Percentiles rank a stretch among this genome's conserved stretches.
Conservation (phyloP, 2,888 invertebrate genomes). For the Diaperis boleti region DNA sequence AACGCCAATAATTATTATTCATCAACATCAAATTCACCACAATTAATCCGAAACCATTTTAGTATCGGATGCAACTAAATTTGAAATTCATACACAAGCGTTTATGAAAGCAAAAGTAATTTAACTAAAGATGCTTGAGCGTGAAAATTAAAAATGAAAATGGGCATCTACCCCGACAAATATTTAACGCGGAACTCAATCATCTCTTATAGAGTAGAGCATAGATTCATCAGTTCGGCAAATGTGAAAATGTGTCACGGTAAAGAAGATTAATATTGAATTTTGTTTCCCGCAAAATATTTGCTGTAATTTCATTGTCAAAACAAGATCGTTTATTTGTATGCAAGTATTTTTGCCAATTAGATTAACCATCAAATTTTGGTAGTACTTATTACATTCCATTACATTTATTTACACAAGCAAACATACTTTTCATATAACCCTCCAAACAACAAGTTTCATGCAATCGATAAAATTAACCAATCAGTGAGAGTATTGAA, state of each 20-base stretch:
- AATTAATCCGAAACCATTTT: slow-evolving; percentile 13
- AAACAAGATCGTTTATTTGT: not conserved
- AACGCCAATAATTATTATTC: slow-evolving; percentile 24
- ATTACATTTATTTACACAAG: not conserved
- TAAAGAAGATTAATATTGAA: slow-evolving; percentile 31
- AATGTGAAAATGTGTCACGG: slow-evolving; percentile 29
- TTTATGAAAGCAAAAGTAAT: too few relatives aligned
- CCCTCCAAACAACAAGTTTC: too few relatives aligned
- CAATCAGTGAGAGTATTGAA: too few relatives aligned
- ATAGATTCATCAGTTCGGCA: slow-evolving; percentile 30
- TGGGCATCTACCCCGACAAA: slow-evolving; percentile 3
- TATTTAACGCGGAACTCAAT: slow-evolving; percentile 28
- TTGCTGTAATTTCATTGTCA: slow-evolving; percentile 30
- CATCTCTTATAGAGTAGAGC: slow-evolving; percentile 18
- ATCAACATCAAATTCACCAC: slow-evolving; percentile 17
- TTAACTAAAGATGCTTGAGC: too few relatives aligned
- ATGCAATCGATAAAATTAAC: too few relatives aligned
- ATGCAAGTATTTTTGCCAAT: too few relatives aligned
- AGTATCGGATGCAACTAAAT: slow-evolving; percentile 2
- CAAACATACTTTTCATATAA: too few relatives aligned
- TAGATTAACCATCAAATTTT: not conserved
- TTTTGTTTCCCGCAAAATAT: slow-evolving; percentile 30
- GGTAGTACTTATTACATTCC: not conserved
- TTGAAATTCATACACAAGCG: too few relatives aligned
- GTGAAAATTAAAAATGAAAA: not conserved